Conservation (phyloP, 2,797 vertebrate species). For the Apodemus agrarius region DNA sequence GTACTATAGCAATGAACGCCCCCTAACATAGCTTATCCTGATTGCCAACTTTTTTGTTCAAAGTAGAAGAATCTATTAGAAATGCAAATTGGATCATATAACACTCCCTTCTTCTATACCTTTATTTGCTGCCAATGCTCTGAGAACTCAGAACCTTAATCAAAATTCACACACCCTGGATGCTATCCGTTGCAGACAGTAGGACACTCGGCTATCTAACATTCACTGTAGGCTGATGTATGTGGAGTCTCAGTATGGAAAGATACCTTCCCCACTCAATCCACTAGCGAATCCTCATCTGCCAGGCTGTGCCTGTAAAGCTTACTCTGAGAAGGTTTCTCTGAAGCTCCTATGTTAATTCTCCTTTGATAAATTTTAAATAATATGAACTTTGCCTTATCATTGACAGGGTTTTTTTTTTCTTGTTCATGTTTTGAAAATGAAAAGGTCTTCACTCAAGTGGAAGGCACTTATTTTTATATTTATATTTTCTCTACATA, state of each 20-base stretch:
- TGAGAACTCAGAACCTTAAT: background rate
- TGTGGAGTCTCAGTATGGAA: background rate
- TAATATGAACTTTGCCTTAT: background rate
- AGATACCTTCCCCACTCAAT: no score
- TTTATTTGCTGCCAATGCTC: background rate
- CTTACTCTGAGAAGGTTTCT: background rate
- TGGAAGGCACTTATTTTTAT: background rate
- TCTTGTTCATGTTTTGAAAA: background rate
- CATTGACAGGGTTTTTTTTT: background rate
- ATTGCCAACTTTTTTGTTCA: background rate
- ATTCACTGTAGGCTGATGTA: background rate
- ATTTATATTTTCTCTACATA: background rate
- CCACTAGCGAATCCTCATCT: background rate
- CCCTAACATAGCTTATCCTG: background rate
- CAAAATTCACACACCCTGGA: background rate
- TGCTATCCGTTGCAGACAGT: background rate
- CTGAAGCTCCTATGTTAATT: background rate
- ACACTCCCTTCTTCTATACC: background rate
- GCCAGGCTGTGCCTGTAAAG: background rate
- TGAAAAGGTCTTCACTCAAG: background rate
- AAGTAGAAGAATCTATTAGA: background rate
- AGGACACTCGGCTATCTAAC: background rate
- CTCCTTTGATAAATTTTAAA: background rate
- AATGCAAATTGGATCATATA: background rate
- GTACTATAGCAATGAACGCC: background rate